Evolutionary conservation across 2,888 invertebrate species (phyloP).

Genomic region (Coenonympha arcania): DNA sequence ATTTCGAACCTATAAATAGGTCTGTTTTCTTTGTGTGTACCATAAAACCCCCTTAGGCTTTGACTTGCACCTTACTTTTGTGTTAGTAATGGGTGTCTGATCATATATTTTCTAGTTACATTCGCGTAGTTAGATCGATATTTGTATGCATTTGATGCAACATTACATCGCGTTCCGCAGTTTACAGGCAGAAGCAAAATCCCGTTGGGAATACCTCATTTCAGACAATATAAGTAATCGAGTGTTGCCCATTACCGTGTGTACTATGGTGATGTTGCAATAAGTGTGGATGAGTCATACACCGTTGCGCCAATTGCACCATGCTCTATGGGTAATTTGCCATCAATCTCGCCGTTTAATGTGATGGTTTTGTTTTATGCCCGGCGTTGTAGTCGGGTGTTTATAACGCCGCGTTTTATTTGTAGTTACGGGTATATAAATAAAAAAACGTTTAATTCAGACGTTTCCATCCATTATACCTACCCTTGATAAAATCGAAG

Average conservation of each 20-base stretch:
- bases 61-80: too few species aligned
- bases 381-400: slow-evolving; percentile 30
- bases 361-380: slow-evolving; percentile 43
- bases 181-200: slow-evolving; percentile 1
- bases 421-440: neutral
- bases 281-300: slow-evolving; percentile 15
- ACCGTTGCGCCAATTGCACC: slow-evolving; percentile 34
- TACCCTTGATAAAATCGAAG: too few species aligned
- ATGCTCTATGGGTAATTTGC: slow-evolving; percentile 48
- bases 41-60: too few species aligned
- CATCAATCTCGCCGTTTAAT: slow-evolving; percentile 53
- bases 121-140: too few species aligned
- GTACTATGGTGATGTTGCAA: slow-evolving; percentile 7
- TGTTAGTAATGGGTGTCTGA: too few species aligned
- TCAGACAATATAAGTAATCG: slow-evolving; percentile 22
- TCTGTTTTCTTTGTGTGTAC: too few species aligned
- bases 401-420: slow-evolving; percentile 20
- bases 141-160: too few species aligned
- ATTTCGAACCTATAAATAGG: too few species aligned
- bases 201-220: slow-evolving; percentile 16
- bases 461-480: too few species aligned
- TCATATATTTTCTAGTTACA: too few species aligned
- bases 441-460: too few species aligned
- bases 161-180: neutral
- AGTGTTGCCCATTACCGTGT: slow-evolving; percentile 11